Evolutionary conservation across 2,888 invertebrate genomes (phyloP).

Genomic region (Sinelater perroti): DNA sequence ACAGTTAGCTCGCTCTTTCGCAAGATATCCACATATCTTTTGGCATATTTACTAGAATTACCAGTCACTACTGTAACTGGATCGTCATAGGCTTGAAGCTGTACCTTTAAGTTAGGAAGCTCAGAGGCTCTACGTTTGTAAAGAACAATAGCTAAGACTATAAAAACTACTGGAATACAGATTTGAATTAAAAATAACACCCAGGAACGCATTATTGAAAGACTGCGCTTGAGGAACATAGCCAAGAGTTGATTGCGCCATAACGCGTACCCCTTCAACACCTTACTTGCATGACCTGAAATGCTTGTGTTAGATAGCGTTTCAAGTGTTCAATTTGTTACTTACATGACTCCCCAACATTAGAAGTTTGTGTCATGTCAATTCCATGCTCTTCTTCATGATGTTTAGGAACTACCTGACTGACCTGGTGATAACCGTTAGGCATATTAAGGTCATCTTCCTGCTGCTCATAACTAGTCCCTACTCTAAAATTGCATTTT

Average conservation of each 20-base stretch:
- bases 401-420: neutral
- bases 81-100: conserved; percentile 58
- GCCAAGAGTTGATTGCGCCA: conserved; percentile 36
- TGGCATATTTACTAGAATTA: neutral
- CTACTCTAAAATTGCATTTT: conserved; percentile 43
- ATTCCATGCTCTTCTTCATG: neutral
- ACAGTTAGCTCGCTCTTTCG: neutral
- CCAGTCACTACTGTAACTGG: conserved; percentile 40
- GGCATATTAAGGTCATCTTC: conserved; percentile 17
- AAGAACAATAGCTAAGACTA: conserved; percentile 66
- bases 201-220: conserved; percentile 67
- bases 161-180: conserved; percentile 69
- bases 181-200: conserved; percentile 67
- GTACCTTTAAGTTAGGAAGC: conserved; percentile 64
- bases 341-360: too few species aligned
- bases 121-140: conserved; percentile 60
- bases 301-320: too few species aligned
- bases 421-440: conserved; percentile 3
- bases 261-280: conserved; percentile 12
- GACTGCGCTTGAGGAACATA: conserved; percentile 38
- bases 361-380: too few species aligned
- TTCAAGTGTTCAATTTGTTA: too few species aligned
- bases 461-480: conserved; percentile 45
- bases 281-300: too few species aligned
- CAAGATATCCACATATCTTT: neutral